phyloP scores from a whole-genome alignment of 2,888 invertebrate species.

The Ommatoiulus sabulosus region DNA sequence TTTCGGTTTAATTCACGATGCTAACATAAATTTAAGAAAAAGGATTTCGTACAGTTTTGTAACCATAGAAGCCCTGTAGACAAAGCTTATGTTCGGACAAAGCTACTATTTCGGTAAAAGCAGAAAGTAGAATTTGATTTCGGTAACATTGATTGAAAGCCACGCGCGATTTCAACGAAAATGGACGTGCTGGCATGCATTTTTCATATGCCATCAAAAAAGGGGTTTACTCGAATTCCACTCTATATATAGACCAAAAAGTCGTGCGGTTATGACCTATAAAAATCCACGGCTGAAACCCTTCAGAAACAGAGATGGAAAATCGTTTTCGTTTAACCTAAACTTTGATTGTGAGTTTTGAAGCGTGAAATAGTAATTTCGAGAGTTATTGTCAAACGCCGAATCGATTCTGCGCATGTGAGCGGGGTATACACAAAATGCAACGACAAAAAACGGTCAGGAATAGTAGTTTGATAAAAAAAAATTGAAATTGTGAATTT shows the following conservation, averaged over 20 bases:
- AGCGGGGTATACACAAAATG: not conserved
- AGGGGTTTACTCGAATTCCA: not conserved
- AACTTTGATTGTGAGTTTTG: constrained; percentile 1
- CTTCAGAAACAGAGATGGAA: not conserved
- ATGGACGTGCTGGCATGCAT: not conserved
- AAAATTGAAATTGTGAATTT: not conserved
- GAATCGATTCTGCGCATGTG: not conserved
- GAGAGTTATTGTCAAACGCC: not conserved
- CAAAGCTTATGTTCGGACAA: no score
- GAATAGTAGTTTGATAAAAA: not conserved
- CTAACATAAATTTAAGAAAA: not conserved
- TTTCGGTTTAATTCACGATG: no score
- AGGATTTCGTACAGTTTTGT: no score
- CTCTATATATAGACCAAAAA: not conserved
- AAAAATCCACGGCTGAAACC: not conserved
- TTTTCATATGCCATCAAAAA: not conserved
- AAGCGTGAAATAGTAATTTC: not conserved
- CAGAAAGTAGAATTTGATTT: not conserved
- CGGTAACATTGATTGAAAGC: not conserved
- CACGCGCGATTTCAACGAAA: no score
- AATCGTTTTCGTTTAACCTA: constrained; percentile 1
- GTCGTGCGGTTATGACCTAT: not conserved
- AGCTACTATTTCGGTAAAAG: not conserved
- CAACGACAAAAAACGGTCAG: not conserved
- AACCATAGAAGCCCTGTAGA: no score